Evolutionary conservation across 2,888 invertebrate species (phyloP).

Genomic region (Seladonia tumulorum): DNA sequence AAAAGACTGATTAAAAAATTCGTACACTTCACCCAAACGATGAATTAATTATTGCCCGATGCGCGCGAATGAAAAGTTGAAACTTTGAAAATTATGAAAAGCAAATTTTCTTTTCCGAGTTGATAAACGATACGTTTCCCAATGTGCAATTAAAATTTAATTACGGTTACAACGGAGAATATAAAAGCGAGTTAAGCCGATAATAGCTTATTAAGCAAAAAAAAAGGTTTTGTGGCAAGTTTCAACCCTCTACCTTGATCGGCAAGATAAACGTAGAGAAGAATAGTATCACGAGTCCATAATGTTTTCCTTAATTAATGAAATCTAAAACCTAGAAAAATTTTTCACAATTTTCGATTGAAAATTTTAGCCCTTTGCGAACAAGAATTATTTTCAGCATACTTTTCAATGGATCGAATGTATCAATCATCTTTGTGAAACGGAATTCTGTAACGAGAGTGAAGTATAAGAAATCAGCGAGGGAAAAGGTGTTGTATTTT

Average conservation of each 20-base stretch:
- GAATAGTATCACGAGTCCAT: not conserved
- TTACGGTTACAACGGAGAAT: too few species aligned
- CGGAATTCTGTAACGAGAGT: not conserved
- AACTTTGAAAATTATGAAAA: not conserved
- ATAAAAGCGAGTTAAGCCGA: too few species aligned
- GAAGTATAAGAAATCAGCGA: not conserved
- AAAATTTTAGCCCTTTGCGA: not conserved
- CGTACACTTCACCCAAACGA: too few species aligned
- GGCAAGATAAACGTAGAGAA: not conserved
- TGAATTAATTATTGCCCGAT: too few species aligned
- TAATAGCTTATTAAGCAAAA: not conserved
- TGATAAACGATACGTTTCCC: too few species aligned
- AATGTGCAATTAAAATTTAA: too few species aligned
- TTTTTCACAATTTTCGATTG: not conserved
- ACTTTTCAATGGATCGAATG: too few species aligned
- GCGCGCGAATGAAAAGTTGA: too few species aligned
- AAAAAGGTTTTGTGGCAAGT: not conserved
- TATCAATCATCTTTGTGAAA: not conserved
- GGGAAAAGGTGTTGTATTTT: too few species aligned
- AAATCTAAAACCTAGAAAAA: not conserved
- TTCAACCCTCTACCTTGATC: not conserved
- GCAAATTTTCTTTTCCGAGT: not conserved
- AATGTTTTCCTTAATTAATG: not conserved
- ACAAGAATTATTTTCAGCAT: too few species aligned
- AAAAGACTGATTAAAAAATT: too few species aligned